Base-by-base conservation (phyloP, 2,113 vertebrate species). In the Vulpes ferrilata region DNA sequence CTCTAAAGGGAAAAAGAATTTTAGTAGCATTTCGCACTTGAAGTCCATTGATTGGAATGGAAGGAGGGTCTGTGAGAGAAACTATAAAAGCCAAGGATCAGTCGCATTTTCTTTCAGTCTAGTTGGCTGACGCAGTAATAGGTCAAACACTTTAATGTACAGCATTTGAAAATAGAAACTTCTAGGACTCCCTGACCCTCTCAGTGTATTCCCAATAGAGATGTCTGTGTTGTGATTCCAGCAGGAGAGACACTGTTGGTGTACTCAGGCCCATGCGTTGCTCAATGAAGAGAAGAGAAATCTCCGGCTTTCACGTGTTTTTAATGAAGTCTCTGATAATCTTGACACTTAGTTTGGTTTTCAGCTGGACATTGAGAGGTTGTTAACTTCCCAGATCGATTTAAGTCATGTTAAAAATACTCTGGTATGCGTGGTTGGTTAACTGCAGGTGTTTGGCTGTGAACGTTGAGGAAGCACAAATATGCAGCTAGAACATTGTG, bases 371-470 rank as follows among this genome's bases (percentile, higher is more conserved):
- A 55, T 35, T 91, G 73, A 94, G 74, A 95, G 81, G 62, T 15
- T 94, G 69, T 85, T 86, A 76, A 86, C 92, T 91, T 92, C 38
- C 96, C 86, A 62, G 48, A 92, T n/a, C 82, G 95, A 32, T 69
- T 15, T 53, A 79, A 96, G 64, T 90, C 88, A 65, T 97, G 88
- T 80, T 96, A 92, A 74, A 62, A 59, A 71, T 82, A 94, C 96
- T 96, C 88, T 73, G 51, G 95, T 97, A 87, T 83, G 73, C 59
- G 86, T 97, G 92, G 87, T 88, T 98, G 91, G 93, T 84, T 84
- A 91, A 73, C 93, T 97, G 98, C 98, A 99, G 98, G 97, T 99
- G 98, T 98, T 98, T 98, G 98, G 98, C 98, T 97, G 79, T 85
- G 87, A 95, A 93, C 94, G 30, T 17, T 23, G 55, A 74, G 90